Evolutionary conservation across 2,888 invertebrate species (phyloP).

Genomic region (Cantharis rufa): DNA sequence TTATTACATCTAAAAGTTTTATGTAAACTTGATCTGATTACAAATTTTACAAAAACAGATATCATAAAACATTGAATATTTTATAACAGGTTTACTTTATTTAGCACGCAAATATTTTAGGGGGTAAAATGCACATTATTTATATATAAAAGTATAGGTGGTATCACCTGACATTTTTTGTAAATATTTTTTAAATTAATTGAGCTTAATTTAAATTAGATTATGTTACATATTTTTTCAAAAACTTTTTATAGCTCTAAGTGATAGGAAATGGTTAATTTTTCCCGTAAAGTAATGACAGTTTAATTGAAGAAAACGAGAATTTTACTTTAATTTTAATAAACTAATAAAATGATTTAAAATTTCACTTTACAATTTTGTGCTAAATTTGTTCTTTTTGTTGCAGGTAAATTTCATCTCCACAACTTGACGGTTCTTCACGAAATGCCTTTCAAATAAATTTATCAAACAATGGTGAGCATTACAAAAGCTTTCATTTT

Average conservation of each 20-base stretch:
- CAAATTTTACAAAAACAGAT: neutral
- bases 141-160: neutral
- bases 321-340: neutral
- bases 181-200: neutral
- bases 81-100: neutral
- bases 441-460: neutral
- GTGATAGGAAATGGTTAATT: neutral
- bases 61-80: neutral
- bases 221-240: neutral
- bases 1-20: neutral
- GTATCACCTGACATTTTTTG: neutral
- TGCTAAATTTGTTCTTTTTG: neutral
- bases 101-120: neutral
- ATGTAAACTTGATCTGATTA: constrained; percentile 1
- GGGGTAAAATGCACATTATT: neutral
- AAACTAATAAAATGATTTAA: neutral
- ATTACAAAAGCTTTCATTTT: neutral
- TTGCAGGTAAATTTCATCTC: neutral
- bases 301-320: neutral
- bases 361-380: neutral
- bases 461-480: neutral
- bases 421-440: neutral
- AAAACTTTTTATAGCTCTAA: too few species aligned
- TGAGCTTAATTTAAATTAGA: neutral
- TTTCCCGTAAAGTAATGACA: neutral